These are phyloP conservation scores for Reticulitermes speratus DNA, from an alignment of 1,140 invertebrate species.

Conservation along the genomic window DNA sequence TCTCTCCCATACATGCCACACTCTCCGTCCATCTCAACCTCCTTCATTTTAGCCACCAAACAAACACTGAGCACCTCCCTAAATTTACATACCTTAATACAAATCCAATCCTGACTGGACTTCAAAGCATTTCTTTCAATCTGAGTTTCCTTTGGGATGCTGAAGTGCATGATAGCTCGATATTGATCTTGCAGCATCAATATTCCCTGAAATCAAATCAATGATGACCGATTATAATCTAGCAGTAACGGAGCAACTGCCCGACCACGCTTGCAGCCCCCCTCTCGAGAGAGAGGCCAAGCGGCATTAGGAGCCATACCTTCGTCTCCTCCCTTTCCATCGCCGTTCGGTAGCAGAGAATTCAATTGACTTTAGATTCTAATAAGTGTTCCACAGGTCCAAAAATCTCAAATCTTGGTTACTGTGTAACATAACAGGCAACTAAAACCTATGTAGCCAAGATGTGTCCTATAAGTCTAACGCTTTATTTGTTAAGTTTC, in stretches of 20 bases:
- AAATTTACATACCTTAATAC: constrained; percentile 55
- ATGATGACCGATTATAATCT: background rate
- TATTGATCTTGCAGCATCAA: constrained; percentile 70
- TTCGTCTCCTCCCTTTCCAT: background rate
- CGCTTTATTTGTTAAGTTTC: too few species aligned
- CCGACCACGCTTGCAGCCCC: constrained; percentile 3
- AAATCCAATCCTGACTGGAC: constrained; percentile 65
- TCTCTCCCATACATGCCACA: too few species aligned
- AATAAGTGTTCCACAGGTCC: too few species aligned
- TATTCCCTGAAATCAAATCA: constrained; percentile 55
- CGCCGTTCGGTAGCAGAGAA: background rate
- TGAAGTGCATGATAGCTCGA: constrained; percentile 69
- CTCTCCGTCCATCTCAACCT: too few species aligned
- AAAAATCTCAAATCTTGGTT: too few species aligned
- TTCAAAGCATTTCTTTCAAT: constrained; percentile 56
- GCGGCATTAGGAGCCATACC: background rate
- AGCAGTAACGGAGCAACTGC: background rate
- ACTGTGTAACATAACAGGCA: too few species aligned
- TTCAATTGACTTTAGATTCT: too few species aligned
- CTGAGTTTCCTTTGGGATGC: constrained; percentile 60
- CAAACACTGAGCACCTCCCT: too few species aligned
- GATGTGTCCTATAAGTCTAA: too few species aligned
- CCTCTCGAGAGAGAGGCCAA: background rate
- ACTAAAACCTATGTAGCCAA: too few species aligned
- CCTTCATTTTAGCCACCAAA: too few species aligned